Percentiles rank a stretch among this genome's conserved stretches.
Evolutionary conservation across 2,888 invertebrate species (phyloP).

Genomic region (Zelleria hepariella): DNA sequence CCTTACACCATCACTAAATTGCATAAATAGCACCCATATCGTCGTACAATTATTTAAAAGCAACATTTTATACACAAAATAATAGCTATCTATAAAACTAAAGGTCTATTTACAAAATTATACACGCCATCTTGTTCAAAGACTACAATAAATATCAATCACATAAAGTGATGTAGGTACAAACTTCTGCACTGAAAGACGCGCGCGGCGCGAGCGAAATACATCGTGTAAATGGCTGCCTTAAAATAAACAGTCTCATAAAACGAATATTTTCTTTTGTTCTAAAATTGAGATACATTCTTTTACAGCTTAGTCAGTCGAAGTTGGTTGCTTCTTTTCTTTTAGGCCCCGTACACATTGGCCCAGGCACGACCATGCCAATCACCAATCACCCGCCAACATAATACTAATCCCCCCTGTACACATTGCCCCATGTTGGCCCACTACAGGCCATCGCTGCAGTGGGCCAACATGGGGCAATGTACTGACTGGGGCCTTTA

Average conservation of each 20-base stretch:
- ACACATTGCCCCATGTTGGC: no score
- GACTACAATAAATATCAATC: constrained; percentile 18
- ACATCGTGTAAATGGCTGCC: constrained; percentile 42
- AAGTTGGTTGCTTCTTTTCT: no score
- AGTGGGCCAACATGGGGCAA: no score
- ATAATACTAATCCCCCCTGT: no score
- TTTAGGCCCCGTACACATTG: no score
- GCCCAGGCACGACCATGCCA: no score
- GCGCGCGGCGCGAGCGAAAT: not conserved
- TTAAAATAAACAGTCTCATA: constrained; percentile 58
- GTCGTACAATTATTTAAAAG: constrained; percentile 53
- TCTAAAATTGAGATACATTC: constrained; percentile 50
- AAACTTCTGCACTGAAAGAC: not conserved
- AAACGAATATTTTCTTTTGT: constrained; percentile 52
- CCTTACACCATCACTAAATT: constrained; percentile 56
- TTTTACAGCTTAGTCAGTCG: not conserved
- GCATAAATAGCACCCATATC: constrained; percentile 61
- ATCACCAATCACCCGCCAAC: no score
- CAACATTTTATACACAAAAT: constrained; percentile 41
- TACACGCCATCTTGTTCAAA: constrained; percentile 37
- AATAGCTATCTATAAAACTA: constrained; percentile 2
- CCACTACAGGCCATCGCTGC: no score
- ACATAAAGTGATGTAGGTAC: not conserved
- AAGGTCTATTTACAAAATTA: constrained; percentile 46
- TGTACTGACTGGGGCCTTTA: no score